A percentile compares a stretch with the other conserved stretches of the same genome.
These are phyloP conservation scores for Pogonognathellus flavescens DNA, from an alignment of 1,140 invertebrate species.

Conservation along the genomic window DNA sequence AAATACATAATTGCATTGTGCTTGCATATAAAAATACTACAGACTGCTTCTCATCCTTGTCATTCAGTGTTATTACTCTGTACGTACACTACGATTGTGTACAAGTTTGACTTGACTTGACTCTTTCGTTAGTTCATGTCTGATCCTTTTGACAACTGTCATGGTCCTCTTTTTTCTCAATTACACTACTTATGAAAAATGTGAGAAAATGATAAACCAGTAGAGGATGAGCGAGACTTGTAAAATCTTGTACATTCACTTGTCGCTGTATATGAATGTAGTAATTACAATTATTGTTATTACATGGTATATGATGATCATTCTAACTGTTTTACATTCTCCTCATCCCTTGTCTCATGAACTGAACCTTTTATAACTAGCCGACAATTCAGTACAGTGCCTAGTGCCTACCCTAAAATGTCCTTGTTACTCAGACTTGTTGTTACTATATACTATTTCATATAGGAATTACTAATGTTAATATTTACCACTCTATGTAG, in stretches of 20 bases:
- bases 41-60: conserved; percentile 1
- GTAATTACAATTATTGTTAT: too few species aligned
- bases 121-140: conserved; percentile 30
- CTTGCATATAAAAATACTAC: not conserved
- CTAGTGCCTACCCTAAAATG: too few species aligned
- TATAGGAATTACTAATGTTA: too few species aligned
- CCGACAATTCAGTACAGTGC: conserved; percentile 3
- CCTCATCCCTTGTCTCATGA: conserved; percentile 6
- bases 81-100: not conserved
- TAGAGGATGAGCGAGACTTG: too few species aligned
- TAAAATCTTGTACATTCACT: too few species aligned
- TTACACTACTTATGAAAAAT: conserved; percentile 14
- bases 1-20: not conserved
- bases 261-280: too few species aligned
- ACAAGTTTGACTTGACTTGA: conserved; percentile 22
- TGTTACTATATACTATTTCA: too few species aligned
- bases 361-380: not conserved
- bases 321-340: conserved; percentile 38
- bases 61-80: not conserved
- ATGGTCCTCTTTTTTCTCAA: conserved; percentile 56
- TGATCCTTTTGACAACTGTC: conserved; percentile 60
- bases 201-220: not conserved
- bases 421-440: too few species aligned
- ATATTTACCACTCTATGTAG: too few species aligned
- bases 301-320: not conserved